A percentile compares a stretch with the other conserved stretches of the same genome.
Evolutionary conservation across 30 jellyfish, hydroid and myxozoan genomes (phyloP).

Genomic region (Chrysaora quinquecirrha): DNA sequence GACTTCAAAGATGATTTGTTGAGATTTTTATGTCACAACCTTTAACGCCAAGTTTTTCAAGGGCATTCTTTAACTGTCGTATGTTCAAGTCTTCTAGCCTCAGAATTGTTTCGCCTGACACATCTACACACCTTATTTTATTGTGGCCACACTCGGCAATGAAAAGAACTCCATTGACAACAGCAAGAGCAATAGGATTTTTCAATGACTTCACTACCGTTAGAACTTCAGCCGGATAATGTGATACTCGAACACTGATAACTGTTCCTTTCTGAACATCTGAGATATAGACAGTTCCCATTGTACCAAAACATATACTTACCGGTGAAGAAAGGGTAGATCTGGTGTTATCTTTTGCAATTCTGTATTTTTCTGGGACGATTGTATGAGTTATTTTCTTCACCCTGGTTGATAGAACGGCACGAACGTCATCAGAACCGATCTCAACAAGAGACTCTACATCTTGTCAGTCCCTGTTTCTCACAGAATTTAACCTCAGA

Average conservation of each 20-base stretch:
- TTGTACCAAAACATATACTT: conserved; percentile 6
- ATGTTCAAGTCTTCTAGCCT: neutral
- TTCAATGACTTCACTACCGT: neutral
- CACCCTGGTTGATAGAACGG: conserved; percentile 12
- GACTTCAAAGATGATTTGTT: neutral
- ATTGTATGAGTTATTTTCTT: conserved; percentile 15
- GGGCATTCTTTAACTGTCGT: neutral
- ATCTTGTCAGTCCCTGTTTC: conserved; percentile 48
- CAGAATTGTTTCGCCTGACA: neutral
- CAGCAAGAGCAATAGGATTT: conserved; percentile 6
- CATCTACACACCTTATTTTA: neutral
- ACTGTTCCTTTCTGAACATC: conserved; percentile 22
- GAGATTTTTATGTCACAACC: neutral
- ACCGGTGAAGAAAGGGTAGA: conserved; percentile 1
- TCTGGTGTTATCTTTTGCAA: conserved; percentile 2
- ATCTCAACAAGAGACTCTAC: conserved; percentile 48
- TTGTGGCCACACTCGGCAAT: conserved; percentile 13
- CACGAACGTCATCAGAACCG: conserved; percentile 5
- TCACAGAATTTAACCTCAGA: conserved; percentile 9
- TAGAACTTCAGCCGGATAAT: conserved; percentile 38
- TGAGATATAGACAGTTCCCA: conserved; percentile 14
- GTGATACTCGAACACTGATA: neutral
- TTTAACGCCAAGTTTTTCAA: neutral
- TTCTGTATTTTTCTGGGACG: conserved; percentile 25
- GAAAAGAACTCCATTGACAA: conserved; percentile 1